Evolutionary conservation across 2,113 vertebrate species (phyloP), one percentile per base, ranked within the genome.

Genomic region (Hydropotes inermis): DNA sequence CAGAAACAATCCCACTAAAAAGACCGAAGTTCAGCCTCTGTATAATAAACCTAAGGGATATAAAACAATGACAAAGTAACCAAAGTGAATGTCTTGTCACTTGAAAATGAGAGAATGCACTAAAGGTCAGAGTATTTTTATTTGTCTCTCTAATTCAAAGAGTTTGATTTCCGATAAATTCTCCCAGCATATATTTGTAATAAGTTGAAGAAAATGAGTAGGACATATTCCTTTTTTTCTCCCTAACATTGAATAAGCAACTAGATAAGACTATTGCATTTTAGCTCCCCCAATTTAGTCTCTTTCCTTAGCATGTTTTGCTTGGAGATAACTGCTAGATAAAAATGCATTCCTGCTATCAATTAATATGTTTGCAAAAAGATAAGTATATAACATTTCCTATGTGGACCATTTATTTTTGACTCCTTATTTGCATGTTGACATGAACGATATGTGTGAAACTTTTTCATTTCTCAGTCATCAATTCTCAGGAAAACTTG

Each of bases 111-210:
- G 23, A 76, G 14, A 88, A 91, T 17, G 54, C 1, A 61, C 1
- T 27, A 91, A 98, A 93, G 30, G 45, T 57, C 45, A 83, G 13
- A 47, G 1, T 30, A 84, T 64, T 92, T 95, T 92, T 82, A 79
- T 43, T 57, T 87, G 9, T 87, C 36, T 2, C n/a, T 94, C 1
- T 93, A 93, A 92, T 87, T 97, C 43, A 95, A 82, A 11, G 85
- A 88, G 91, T 36, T 45, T 33, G 52, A 97, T 95, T 96, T 93
- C 93, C 87, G 83, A 96, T 85, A 90, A 2, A 89, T 45, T 7
- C 1, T 97, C 28, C 57, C 5, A 83, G 70, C 21, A 97, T 54
- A 96, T 23, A 47, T 47, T 96, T 47, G 45, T 76, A 96, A 82
- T 5, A 96, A 87, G 14, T 60, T 7, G 10, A 27, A 93, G 36